Evolutionary conservation across 2,888 invertebrate species (phyloP), one percentile per base, ranked within the genome.

Genomic region (Steinernema carpocapsae): DNA sequence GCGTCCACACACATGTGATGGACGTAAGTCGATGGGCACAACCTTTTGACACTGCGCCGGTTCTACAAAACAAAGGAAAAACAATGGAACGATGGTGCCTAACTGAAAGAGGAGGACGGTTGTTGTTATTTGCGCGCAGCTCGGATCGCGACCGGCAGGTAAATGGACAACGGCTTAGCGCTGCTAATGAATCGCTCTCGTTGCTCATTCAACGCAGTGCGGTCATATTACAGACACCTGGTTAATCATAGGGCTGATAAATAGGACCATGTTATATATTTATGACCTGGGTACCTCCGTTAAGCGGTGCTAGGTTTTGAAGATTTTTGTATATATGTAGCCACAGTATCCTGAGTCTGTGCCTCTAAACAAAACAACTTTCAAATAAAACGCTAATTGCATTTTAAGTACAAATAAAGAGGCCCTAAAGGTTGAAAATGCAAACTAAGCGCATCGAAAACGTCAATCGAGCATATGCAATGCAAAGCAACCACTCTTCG

Each of bases 201-300:
- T n/a, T 22, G 52, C 22, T 37, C 37, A 10, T 24, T 22, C 22
- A 52, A 22, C 22, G 52, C n/a, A 12, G 24, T 24, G 17, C 26
- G 64, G 64, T 64, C 64, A 64, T 64, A 64, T 64, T 64, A 64
- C 64, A 64, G 64, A 37, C 64, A 64, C 64, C 64, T 64, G 64
- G 64, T 64, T 64, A 64, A 64, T 64, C 64, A 26, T 32, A 14
- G 17, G 64, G 32, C 64, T 64, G 64, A 64, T 64, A 64, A 64
- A 64, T 64, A 32, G 64, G 26, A 14, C 26, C 64, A 64, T 29
- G 64, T 17, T 64, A 64, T 64, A 64, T 64, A 64, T 64, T 64
- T 26, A 64, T 64, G 32, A 37, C 64, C 64, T 3, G n/a, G n/a
- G 48, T n/a, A n/a, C n/a, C n/a, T n/a, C n/a, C 2, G 14, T 19